Conservation (phyloP, 2,113 vertebrate species). For the Petaurus breviceps region DNA sequence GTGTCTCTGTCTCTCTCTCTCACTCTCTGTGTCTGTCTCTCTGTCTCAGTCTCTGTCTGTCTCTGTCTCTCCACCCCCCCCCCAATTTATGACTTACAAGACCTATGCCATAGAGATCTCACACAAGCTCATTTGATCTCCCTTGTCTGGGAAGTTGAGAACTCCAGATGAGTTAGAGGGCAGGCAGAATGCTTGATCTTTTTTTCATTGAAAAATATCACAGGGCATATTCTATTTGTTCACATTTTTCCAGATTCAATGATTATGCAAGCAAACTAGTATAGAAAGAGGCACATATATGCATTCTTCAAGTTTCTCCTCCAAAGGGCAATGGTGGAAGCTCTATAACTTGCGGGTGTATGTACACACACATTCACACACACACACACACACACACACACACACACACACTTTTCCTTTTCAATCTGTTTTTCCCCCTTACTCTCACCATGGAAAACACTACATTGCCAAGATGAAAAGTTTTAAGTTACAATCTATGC, state of each 20-base stretch:
- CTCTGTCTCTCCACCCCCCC: background rate
- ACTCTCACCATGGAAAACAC: background rate
- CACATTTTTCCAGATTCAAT: background rate
- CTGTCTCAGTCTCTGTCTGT: too few species aligned
- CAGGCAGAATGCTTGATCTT: background rate
- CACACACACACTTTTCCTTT: background rate
- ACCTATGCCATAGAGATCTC: background rate
- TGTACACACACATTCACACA: background rate
- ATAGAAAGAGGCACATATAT: background rate
- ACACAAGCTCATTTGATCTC: background rate
- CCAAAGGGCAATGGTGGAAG: background rate
- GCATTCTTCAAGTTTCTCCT: background rate
- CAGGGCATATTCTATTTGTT: background rate
- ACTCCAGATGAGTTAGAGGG: background rate
- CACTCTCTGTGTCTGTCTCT: too few species aligned
- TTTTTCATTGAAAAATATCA: constrained; percentile 14
- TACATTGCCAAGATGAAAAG: background rate
- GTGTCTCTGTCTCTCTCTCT: too few species aligned
- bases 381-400: background rate
- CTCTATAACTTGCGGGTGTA: background rate
- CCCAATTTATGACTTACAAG: background rate
- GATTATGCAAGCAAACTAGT: background rate
- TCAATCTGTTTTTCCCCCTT: background rate
- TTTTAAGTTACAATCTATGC: background rate
- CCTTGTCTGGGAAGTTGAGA: constrained; percentile 14